Evolutionary conservation across 2,113 vertebrate species (phyloP).

Genomic region (Promerops cafer): DNA sequence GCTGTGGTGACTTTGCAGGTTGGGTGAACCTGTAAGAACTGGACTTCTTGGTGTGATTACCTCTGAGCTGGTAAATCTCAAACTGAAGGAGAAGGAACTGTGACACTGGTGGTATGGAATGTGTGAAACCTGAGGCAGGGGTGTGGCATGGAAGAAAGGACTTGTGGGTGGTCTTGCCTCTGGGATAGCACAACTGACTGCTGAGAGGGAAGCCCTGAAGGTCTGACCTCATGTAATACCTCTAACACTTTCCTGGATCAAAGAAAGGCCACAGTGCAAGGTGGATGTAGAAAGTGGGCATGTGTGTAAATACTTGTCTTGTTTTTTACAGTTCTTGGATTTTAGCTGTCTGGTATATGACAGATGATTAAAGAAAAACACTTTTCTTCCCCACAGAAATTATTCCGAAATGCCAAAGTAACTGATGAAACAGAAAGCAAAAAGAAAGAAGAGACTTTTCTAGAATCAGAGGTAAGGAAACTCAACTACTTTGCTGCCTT

Average conservation of each 20-base stretch:
- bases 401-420: constrained; percentile 12
- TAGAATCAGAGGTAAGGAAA: constrained; percentile 68
- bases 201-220: background rate
- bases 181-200: background rate
- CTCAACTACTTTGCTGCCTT: background rate
- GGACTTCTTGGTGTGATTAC: background rate
- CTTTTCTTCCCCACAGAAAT: constrained; percentile 43
- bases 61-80: background rate
- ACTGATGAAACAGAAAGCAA: background rate
- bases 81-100: background rate
- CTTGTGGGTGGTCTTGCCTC: background rate
- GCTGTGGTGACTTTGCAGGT: background rate
- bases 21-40: background rate
- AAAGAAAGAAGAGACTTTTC: constrained; percentile 1
- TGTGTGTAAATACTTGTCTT: background rate
- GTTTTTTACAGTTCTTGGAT: background rate
- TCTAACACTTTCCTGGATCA: background rate
- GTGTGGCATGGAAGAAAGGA: background rate
- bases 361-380: background rate
- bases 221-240: background rate
- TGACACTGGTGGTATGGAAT: background rate
- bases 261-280: background rate
- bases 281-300: background rate
- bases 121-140: background rate
- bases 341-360: background rate